A percentile compares a stretch with the other conserved stretches of the same genome.
Conservation (phyloP, 2,888 invertebrate species). For the Danaus chrysippus region DNA sequence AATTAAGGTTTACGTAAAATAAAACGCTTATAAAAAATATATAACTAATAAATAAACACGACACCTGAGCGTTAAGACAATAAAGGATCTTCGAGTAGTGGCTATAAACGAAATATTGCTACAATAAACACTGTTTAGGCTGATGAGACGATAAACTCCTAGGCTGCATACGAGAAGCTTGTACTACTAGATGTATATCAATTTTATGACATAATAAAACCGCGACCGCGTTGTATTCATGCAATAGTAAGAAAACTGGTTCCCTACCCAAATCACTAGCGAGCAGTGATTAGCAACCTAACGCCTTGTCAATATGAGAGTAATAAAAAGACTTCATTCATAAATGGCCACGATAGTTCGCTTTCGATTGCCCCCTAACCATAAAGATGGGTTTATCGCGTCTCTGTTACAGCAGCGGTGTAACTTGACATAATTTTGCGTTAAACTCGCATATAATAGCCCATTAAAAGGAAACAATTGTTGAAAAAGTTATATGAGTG, state of each 20-base stretch:
- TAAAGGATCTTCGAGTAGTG: constrained; percentile 74
- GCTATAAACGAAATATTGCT: constrained; percentile 78
- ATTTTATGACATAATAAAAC: constrained; percentile 74
- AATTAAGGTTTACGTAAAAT: constrained; percentile 79
- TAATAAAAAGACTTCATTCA: constrained; percentile 76
- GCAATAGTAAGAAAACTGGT: constrained; percentile 66
- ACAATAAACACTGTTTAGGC: constrained; percentile 76
- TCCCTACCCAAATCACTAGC: constrained; percentile 69
- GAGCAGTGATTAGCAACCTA: constrained; percentile 70
- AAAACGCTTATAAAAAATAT: constrained; percentile 77
- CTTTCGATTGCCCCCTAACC: constrained; percentile 70
- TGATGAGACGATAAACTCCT: constrained; percentile 64
- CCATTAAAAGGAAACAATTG: constrained; percentile 79
- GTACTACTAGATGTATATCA: constrained; percentile 62
- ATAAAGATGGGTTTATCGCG: constrained; percentile 77
- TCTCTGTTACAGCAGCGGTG: constrained; percentile 73
- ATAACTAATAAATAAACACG: constrained; percentile 79
- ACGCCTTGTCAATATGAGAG: constrained; percentile 70
- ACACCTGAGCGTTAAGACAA: constrained; percentile 77
- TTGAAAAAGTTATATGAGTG: constrained; percentile 78
- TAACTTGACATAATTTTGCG: constrained; percentile 78
- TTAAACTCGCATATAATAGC: constrained; percentile 77
- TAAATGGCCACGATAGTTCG: constrained; percentile 66
- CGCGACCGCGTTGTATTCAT: constrained; percentile 60
- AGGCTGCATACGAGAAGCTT: constrained; percentile 37